Conservation (phyloP, 1,140 invertebrate species). For the Rhyzopertha dominica region DNA sequence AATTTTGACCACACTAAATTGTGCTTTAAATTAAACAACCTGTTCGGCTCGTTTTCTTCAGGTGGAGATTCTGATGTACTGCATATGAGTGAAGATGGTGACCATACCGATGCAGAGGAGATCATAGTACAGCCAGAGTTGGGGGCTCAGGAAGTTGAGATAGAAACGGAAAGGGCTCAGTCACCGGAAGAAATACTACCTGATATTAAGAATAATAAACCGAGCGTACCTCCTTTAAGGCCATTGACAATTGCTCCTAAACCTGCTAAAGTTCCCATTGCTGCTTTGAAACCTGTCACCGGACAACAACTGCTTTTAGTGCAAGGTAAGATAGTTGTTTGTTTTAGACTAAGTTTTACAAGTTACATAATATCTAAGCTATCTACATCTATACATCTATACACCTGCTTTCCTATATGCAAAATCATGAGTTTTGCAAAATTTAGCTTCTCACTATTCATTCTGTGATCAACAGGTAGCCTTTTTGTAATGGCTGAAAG, state of each 20-base stretch:
- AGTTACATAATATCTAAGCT: not conserved
- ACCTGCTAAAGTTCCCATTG: slow-evolving; percentile 39
- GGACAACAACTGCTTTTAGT: slow-evolving; percentile 39
- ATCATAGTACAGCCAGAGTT: slow-evolving; percentile 34
- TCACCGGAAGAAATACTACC: slow-evolving; percentile 27
- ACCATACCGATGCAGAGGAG: slow-evolving; percentile 31
- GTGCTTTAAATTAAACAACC: too few relatives aligned
- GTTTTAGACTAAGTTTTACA: not conserved
- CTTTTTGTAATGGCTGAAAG: too few relatives aligned
- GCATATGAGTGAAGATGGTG: too few relatives aligned
- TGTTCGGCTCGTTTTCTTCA: too few relatives aligned
- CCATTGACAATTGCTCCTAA: slow-evolving; percentile 45
- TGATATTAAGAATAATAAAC: slow-evolving; percentile 30
- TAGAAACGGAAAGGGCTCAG: slow-evolving; percentile 28
- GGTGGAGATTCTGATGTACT: too few relatives aligned
- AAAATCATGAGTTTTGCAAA: too few relatives aligned
- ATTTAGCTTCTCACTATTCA: too few relatives aligned
- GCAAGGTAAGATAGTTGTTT: slow-evolving; percentile 28
- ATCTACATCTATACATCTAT: too few relatives aligned
- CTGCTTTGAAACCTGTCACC: slow-evolving; percentile 35
- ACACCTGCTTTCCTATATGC: too few relatives aligned
- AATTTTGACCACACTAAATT: too few relatives aligned
- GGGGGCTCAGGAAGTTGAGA: slow-evolving; percentile 32
- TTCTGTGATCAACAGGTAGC: too few relatives aligned
- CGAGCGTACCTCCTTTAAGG: slow-evolving; percentile 37